These are phyloP conservation scores for Larimichthys polyactis DNA, from an alignment of 2,113 vertebrate genomes.

Conservation along the genomic window DNA sequence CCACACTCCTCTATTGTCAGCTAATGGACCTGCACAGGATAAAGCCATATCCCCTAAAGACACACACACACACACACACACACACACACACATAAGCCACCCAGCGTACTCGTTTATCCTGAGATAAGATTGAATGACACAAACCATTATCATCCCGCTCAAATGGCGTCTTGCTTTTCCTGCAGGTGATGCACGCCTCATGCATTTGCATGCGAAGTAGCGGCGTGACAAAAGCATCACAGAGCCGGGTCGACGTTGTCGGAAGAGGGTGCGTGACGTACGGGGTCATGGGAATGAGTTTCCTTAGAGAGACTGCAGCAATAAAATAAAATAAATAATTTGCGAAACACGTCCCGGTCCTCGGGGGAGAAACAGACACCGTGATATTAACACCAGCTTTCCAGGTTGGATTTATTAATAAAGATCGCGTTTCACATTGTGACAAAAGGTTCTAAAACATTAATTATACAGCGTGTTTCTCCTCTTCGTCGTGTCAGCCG, in stretches of 20 bases:
- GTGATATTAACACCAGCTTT: slow-evolving; percentile 21
- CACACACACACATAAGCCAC: slow-evolving; percentile 5
- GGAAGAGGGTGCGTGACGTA: background rate
- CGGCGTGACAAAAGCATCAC: background rate
- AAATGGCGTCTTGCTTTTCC: background rate
- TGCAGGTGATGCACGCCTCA: slow-evolving; percentile 10
- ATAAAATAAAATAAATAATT: background rate
- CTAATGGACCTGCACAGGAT: slow-evolving; percentile 46
- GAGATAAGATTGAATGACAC: slow-evolving; percentile 41
- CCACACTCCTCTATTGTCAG: slow-evolving; percentile 38
- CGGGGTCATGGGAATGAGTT: background rate
- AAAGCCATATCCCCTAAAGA: slow-evolving; percentile 8
- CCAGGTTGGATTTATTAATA: background rate
- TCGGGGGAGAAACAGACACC: slow-evolving; percentile 13
- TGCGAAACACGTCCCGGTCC: background rate
- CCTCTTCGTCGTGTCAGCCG: background rate
- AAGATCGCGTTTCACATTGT: background rate
- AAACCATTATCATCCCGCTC: slow-evolving; percentile 28
- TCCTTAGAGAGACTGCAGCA: background rate
- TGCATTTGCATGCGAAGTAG: slow-evolving; percentile 4
- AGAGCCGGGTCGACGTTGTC: background rate
- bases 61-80: slow-evolving; percentile 6
- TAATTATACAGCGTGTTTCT: background rate
- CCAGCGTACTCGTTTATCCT: slow-evolving; percentile 12
- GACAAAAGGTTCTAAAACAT: background rate